Evolutionary conservation across 2,113 vertebrate genomes (phyloP), one percentile per base, ranked within the genome.

Genomic region (Lamprotornis superbus): DNA sequence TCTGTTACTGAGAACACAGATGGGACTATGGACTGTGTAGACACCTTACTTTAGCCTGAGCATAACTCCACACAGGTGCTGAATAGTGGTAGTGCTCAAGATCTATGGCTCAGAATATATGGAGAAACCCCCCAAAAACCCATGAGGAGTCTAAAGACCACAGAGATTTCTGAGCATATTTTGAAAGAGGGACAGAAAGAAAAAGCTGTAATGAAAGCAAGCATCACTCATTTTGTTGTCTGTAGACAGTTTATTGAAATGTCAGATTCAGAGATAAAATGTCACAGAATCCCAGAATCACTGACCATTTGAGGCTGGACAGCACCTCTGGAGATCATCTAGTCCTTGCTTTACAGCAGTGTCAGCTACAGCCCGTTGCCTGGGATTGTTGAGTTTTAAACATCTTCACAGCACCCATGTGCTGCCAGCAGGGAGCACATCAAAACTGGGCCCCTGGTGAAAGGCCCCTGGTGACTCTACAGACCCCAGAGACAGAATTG

Each of bases 341-440:
- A 68, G 44, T 33, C 37, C 35, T 33, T 52, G 27, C 35, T 60
- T 37, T 37, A 52, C 33, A 44, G 14, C 46, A 42, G 11, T 7
- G 17, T 47, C 35, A 65, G 42, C 19, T 69, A 37, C 31, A 93
- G 27, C 11, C n/a, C 0, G 0, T 69, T 65, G 15, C 11, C 23
- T 12, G 2, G 37, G 15, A 37, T 35, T 33, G 7, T 5, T 77
- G 23, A 15, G 11, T 80, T 90, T 80, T 71, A 57, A 77, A 52
- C 12, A 67, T 12, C 37, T 67, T 17, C 57, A 67, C 37, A 47
- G 52, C 16, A 61, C 14, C 4, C 11, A n/a, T 3, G 7, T 77
- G 15, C 37, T 47, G 37, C 20, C 7, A 2, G 28, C 0, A 2
- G 69, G 46, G 39, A 55, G 33, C 35, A 47, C 0, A 0, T n/a